Percentiles rank a stretch among this genome's conserved stretches.
Conservation (phyloP, 2,888 invertebrate genomes). For the Trichacis sp. region DNA sequence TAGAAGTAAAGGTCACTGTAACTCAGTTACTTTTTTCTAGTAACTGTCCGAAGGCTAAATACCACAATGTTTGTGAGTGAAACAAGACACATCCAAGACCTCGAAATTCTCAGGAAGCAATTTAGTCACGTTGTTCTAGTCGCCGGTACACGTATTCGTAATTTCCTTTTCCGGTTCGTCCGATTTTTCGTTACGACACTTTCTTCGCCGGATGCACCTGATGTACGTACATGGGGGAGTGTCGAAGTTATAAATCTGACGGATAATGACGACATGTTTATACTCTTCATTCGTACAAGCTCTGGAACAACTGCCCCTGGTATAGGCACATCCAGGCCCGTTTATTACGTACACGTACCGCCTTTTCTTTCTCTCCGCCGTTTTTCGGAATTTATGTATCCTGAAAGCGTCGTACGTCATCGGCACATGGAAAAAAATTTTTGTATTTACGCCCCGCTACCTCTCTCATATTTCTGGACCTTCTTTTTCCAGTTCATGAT, state of each 20-base stretch:
- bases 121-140: neutral
- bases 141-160: conserved; percentile 9
- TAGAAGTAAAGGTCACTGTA: too few species aligned
- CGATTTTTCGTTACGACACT: neutral
- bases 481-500: neutral
- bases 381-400: conserved; percentile 56
- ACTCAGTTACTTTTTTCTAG: too few species aligned
- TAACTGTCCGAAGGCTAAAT: too few species aligned
- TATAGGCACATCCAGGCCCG: conserved; percentile 46
- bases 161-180: conserved; percentile 6
- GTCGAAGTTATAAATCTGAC: conserved; percentile 61
- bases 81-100: neutral
- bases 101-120: neutral
- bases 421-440: conserved; percentile 3
- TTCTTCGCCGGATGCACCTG: conserved; percentile 1
- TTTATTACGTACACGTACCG: conserved; percentile 7
- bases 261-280: conserved; percentile 67
- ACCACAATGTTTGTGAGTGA: neutral
- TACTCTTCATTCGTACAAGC: conserved; percentile 66
- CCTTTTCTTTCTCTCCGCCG: conserved; percentile 13
- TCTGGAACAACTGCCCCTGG: conserved; percentile 50
- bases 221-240: conserved; percentile 42
- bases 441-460: neutral
- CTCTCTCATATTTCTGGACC: neutral
- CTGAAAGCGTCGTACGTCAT: conserved; percentile 29